phyloP scores from a whole-genome alignment of 1,140 invertebrate species.

The Platyscapa corneri region DNA sequence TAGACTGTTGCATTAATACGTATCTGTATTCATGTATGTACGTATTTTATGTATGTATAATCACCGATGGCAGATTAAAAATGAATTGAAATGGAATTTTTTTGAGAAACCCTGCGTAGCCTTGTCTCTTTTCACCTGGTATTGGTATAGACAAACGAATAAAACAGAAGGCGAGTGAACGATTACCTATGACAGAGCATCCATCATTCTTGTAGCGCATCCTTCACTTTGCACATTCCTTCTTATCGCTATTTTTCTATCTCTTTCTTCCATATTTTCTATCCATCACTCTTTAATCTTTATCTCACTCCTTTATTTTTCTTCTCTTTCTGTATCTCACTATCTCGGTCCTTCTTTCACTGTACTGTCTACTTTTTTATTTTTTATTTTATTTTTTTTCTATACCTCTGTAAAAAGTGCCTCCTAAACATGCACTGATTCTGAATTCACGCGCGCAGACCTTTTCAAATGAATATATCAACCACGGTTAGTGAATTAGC shows the following conservation, averaged over 20 bases:
- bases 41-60: not conserved
- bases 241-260: conserved; percentile 27
- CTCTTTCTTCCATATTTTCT: not conserved
- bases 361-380: not conserved
- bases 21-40: not conserved
- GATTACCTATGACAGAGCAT: conserved; percentile 54
- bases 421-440: not conserved
- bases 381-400: not conserved
- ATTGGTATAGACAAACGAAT: not conserved
- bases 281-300: not conserved
- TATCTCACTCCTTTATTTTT: too few species aligned
- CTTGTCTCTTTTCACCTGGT: not conserved
- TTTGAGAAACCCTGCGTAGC: not conserved
- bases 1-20: not conserved
- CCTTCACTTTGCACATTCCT: conserved; percentile 60
- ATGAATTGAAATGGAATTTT: conserved; percentile 32
- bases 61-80: conserved; percentile 38
- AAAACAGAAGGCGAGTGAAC: conserved; percentile 31
- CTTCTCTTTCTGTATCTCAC: too few species aligned
- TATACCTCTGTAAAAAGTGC: too few species aligned
- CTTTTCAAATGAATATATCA: conserved; percentile 40
- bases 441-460: not conserved
- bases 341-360: too few species aligned
- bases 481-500: not conserved
- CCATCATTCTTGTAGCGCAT: conserved; percentile 62